Percentiles rank a stretch among this genome's conserved stretches.
Conservation (phyloP, 1,140 invertebrate species). For the Trichonephila inaurata region DNA sequence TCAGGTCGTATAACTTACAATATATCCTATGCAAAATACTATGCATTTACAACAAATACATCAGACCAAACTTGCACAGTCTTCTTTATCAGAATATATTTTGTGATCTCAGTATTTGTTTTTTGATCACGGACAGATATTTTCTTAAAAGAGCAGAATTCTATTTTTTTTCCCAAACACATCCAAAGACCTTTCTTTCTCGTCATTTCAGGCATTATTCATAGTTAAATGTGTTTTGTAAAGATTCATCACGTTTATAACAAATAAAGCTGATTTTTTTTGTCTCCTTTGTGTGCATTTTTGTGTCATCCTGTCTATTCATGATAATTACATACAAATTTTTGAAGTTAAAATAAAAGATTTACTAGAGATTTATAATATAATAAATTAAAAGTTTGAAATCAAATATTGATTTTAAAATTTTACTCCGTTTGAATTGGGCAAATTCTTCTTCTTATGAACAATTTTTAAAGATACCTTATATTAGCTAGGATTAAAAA, state of each 20-base stretch:
- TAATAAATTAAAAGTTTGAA: too few species aligned
- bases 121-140: constrained; percentile 62
- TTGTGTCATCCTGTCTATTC: background rate
- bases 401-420: too few species aligned
- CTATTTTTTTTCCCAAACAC: constrained; percentile 60
- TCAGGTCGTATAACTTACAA: constrained; percentile 19
- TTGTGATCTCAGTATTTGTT: constrained; percentile 73
- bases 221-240: constrained; percentile 72
- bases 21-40: constrained; percentile 21
- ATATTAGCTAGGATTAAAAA: too few species aligned
- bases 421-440: too few species aligned
- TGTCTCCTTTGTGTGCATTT: background rate
- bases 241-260: constrained; percentile 73
- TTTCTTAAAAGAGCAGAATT: constrained; percentile 68
- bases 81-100: constrained; percentile 50
- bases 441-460: too few species aligned
- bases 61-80: constrained; percentile 70
- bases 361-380: too few species aligned
- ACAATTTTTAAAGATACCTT: too few species aligned
- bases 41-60: constrained; percentile 65
- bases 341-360: too few species aligned
- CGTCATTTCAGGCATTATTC: constrained; percentile 74
- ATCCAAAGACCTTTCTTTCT: constrained; percentile 67
- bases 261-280: constrained; percentile 71
- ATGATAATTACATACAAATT: too few species aligned